Evolutionary conservation across 2,888 invertebrate species (phyloP).

Genomic region (Labia minor): DNA sequence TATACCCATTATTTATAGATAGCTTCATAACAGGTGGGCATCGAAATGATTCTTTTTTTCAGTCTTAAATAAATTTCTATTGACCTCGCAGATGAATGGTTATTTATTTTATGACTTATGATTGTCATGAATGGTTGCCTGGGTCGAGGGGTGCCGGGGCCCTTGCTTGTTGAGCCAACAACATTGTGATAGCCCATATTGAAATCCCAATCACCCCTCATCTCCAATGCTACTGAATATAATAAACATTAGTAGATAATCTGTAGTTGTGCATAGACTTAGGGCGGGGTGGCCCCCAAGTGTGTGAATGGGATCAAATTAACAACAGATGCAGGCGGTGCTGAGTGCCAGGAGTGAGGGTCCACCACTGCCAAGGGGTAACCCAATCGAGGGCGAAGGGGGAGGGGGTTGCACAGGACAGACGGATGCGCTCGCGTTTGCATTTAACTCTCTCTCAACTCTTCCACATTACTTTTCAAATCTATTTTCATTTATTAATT

Average conservation of each 20-base stretch:
- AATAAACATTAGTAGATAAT: constrained; percentile 13
- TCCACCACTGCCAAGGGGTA: too few species aligned
- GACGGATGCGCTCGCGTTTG: too few species aligned
- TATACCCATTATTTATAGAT: too few species aligned
- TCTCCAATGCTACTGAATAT: constrained; percentile 13
- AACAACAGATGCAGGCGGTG: constrained; percentile 22
- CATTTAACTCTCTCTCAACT: too few species aligned
- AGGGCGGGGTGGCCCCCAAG: neutral
- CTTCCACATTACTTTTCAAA: too few species aligned
- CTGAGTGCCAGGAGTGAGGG: neutral
- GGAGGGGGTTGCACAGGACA: too few species aligned
- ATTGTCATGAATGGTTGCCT: neutral
- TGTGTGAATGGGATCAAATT: constrained; percentile 21
- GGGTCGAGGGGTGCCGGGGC: neutral
- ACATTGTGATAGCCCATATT: constrained; percentile 7
- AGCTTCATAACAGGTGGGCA: too few species aligned
- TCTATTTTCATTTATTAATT: too few species aligned
- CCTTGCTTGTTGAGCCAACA: neutral
- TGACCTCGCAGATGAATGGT: neutral
- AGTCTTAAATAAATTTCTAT: too few species aligned
- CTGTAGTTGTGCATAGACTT: constrained; percentile 8
- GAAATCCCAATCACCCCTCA: neutral
- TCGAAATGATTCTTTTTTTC: too few species aligned
- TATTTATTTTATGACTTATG: constrained; percentile 13
- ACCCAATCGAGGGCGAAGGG: too few species aligned